Conservation (phyloP, 1,140 invertebrate species). For the Mya arenaria region DNA sequence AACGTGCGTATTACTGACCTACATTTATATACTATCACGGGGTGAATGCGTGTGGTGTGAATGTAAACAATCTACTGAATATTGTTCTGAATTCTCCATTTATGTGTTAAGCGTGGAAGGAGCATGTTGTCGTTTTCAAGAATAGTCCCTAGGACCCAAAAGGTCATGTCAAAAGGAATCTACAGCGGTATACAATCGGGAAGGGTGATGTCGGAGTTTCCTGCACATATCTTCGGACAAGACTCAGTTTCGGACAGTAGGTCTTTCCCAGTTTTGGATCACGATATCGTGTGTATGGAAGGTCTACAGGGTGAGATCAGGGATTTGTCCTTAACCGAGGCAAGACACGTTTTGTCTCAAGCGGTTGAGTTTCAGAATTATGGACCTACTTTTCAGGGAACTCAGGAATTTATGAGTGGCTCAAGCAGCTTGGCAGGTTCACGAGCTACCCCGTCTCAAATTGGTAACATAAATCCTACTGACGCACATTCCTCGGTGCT, state of each 20-base stretch:
- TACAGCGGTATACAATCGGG: background rate
- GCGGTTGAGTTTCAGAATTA: constrained; percentile 53
- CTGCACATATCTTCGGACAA: constrained; percentile 20
- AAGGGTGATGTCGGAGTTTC: background rate
- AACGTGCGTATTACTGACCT: too few species aligned
- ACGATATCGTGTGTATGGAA: constrained; percentile 9
- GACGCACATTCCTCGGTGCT: constrained; percentile 27
- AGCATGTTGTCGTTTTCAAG: constrained; percentile 31
- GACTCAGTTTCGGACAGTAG: background rate
- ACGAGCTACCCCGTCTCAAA: background rate
- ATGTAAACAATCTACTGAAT: constrained; percentile 29
- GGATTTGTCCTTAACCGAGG: background rate
- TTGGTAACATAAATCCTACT: background rate
- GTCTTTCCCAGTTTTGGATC: background rate
- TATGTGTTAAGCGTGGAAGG: background rate
- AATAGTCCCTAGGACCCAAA: constrained; percentile 6
- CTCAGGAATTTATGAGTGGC: constrained; percentile 29
- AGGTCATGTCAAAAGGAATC: background rate
- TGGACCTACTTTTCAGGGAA: constrained; percentile 57
- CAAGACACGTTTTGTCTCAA: background rate
- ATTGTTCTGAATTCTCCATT: background rate
- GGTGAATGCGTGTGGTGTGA: constrained; percentile 43
- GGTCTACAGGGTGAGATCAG: constrained; percentile 23
- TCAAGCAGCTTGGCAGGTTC: background rate
- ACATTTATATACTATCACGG: too few species aligned